Evolutionary conservation across 23 tunicate species (phyloP).

Genomic region (Styela plicata): DNA sequence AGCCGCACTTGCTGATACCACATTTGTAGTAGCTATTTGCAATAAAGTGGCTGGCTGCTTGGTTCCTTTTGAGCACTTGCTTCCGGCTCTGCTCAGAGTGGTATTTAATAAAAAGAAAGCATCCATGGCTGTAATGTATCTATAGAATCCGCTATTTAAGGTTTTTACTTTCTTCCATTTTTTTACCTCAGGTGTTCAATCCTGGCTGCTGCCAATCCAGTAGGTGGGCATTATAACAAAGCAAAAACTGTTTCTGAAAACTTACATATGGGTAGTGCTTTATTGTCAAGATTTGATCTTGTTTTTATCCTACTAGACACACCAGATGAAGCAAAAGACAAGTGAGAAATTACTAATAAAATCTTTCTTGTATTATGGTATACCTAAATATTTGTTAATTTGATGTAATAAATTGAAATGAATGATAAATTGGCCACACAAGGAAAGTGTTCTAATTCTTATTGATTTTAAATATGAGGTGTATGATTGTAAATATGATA

Average conservation of each 20-base stretch:
- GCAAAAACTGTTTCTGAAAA: constrained; percentile 93
- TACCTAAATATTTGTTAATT: neutral
- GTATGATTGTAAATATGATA: neutral
- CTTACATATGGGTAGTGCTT: constrained; percentile 79
- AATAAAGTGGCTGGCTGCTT: too few relatives aligned
- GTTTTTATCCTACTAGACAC: constrained; percentile 87
- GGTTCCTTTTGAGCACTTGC: too few relatives aligned
- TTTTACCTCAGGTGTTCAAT: constrained; percentile 68
- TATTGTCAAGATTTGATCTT: constrained; percentile 84
- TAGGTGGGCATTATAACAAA: constrained; percentile 89
- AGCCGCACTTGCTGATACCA: too few relatives aligned
- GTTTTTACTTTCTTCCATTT: neutral
- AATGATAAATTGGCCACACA: too few relatives aligned
- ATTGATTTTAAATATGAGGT: neutral
- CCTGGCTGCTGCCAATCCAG: constrained; percentile 94
- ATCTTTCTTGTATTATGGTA: too few relatives aligned
- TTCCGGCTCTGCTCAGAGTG: constrained; percentile 3
- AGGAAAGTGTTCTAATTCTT: neutral
- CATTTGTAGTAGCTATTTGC: too few relatives aligned
- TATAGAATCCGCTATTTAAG: too few relatives aligned
- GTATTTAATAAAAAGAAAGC: neutral
- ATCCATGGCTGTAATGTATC: too few relatives aligned
- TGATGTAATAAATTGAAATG: neutral
- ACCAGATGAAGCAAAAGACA: constrained; percentile 80
- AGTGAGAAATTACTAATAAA: too few relatives aligned